These are phyloP conservation scores for Suricata suricatta DNA, from an alignment of 2,113 vertebrate species.

Conservation along the genomic window DNA sequence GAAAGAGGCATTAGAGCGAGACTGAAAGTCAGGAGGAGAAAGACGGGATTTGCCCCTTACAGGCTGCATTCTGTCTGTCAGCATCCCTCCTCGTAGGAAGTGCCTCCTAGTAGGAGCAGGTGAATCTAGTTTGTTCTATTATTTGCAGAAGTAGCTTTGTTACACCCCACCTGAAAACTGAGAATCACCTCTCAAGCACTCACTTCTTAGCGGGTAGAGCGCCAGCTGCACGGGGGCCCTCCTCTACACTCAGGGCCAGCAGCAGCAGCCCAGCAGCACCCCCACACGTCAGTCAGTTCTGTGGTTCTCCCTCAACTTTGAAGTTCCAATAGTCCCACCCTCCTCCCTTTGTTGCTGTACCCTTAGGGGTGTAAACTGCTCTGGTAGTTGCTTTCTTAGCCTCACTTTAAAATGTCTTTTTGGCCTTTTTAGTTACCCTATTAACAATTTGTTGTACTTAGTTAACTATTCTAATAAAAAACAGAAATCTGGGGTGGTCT, in stretches of 20 bases:
- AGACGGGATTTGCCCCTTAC: too few relatives aligned
- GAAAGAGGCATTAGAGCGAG: neutral
- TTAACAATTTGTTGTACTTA: neutral
- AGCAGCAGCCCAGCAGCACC: accelerated
- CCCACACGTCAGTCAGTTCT: neutral
- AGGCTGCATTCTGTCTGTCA: neutral
- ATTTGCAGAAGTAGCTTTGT: neutral
- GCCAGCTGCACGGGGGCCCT: too few relatives aligned
- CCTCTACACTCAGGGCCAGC: neutral
- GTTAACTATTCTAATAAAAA: neutral
- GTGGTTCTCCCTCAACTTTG: neutral
- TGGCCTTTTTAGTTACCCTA: neutral
- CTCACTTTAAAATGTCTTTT: neutral
- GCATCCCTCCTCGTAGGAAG: too few relatives aligned
- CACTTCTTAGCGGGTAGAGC: neutral
- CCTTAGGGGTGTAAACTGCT: neutral
- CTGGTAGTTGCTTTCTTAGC: neutral
- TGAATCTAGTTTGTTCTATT: neutral
- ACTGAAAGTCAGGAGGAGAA: neutral
- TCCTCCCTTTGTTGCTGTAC: neutral
- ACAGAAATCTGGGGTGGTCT: neutral
- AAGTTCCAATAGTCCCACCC: neutral
- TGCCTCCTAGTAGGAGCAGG: neutral
- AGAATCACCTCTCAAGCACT: neutral
- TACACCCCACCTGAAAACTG: neutral